Base-by-base conservation (phyloP, 2,113 vertebrate species). In the Galemys pyrenaicus region DNA sequence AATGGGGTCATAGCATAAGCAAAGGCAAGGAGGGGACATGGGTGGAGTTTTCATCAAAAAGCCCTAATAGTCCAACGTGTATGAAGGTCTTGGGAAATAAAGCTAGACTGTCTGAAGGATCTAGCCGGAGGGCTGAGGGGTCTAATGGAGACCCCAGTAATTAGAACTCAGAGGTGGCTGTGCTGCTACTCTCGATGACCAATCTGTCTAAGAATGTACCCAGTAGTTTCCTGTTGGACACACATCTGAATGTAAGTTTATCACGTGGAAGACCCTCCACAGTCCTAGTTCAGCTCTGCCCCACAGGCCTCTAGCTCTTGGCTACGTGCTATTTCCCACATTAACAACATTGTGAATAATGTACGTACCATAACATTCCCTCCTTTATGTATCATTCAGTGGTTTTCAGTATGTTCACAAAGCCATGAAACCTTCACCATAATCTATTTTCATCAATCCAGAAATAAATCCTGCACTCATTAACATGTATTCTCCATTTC, bases 231-330 rank as follows among this genome's bases (percentile, higher is more conserved):
- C 46, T 67, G 28, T 46, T 30, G 60, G 82, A 75, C 24, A 64
- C 30, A 51, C 60, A 62, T 35, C 37, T 90, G 58, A 94, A 64
- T 94, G 30, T 67, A 44, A 56, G 35, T 87, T 44, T 90, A 8
- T 92, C 51, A 68, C 12, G 6, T 9, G 11, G 9, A 89, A 89
- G 30, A 41, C 11, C 44, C 10, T 56, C 35, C 71, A 41, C 12
- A n/a, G n/a, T n/a, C n/a, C 39, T 32, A n/a, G 32, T 41, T 9
- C 20, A 87, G 58, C 65, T 80, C 78, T 65, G 39, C 26, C 56
- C 30, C n/a, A 71, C 20, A 81, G 89, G 89, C 26, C 28, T 89
- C 56, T 89, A 44, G 30, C 35, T 89, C 35, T 89, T 92, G 67
- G 17, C 49, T 64, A 73, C 7, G 17, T 85, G 41, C 58, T 95